Percentiles rank a stretch among this genome's conserved stretches.
Conservation (phyloP, 2,113 vertebrate genomes). For the Spea multiplicata region DNA sequence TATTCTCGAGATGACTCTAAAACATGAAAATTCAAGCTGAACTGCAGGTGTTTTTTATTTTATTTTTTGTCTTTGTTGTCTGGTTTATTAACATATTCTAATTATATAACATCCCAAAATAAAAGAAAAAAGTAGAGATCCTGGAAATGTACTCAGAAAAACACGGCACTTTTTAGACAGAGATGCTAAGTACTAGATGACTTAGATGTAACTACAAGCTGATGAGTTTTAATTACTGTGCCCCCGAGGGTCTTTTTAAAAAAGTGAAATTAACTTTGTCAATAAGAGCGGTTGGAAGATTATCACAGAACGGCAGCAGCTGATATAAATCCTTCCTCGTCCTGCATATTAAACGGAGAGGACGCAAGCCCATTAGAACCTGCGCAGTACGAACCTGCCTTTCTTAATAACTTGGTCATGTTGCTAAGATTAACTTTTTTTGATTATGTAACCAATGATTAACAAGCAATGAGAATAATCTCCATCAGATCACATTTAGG, state of each 20-base stretch:
- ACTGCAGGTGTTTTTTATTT: conserved; percentile 8
- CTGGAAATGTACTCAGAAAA: not conserved
- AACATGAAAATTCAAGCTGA: conserved; percentile 4
- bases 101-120: conserved; percentile 25
- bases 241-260: conserved; percentile 30
- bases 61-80: conserved; percentile 14
- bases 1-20: not conserved
- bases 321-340: conserved; percentile 1
- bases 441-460: conserved; percentile 47
- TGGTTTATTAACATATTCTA: conserved; percentile 32
- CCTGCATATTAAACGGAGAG: not conserved
- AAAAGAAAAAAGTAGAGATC: conserved; percentile 7
- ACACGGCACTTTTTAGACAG: not conserved
- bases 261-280: conserved; percentile 27
- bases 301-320: not conserved
- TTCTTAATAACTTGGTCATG: conserved; percentile 43
- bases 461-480: conserved; percentile 27
- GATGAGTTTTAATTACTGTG: conserved; percentile 30
- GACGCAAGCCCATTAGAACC: conserved; percentile 11
- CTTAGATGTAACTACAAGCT: conserved; percentile 17
- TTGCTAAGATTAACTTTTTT: conserved; percentile 45
- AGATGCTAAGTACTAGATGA: conserved; percentile 3
- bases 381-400: conserved; percentile 13
- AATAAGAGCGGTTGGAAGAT: conserved; percentile 18
- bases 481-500: conserved; percentile 41